phyloP scores from a whole-genome alignment of 2,113 vertebrate species.

The cattle (Bos taurus) region DNA sequence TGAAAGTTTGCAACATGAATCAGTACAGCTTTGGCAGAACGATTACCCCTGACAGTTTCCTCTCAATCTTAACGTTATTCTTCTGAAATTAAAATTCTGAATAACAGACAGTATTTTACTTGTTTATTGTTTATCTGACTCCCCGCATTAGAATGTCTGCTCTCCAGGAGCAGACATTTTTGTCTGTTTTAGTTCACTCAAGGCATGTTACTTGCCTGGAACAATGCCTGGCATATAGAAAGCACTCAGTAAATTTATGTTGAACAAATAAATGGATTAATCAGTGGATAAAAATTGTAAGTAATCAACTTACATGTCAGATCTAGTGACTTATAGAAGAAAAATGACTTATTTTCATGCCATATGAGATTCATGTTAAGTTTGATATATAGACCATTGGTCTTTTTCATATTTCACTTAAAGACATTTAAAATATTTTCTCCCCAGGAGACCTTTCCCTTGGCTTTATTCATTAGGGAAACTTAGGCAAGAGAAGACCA shows the following conservation, averaged over 20 bases:
- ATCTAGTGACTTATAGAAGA: background rate
- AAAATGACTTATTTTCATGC: background rate
- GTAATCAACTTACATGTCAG: background rate
- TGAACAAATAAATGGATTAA: background rate
- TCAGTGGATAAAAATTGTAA: background rate
- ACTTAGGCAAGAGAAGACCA: background rate
- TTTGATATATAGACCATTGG: background rate
- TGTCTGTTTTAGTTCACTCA: background rate
- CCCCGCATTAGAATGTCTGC: background rate
- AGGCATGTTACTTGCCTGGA: background rate
- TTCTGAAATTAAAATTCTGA: slow-evolving; percentile 55
- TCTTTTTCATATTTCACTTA: slow-evolving; percentile 21
- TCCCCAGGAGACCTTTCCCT: background rate
- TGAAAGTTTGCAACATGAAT: slow-evolving; percentile 56
- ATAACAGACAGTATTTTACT: slow-evolving; percentile 4
- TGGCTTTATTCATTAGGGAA: slow-evolving; percentile 27
- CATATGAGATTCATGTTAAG: background rate
- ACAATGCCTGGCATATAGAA: background rate
- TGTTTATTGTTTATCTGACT: slow-evolving; percentile 7
- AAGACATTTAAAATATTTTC: background rate
- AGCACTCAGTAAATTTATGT: background rate
- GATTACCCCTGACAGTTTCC: slow-evolving; percentile 52
- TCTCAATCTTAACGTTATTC: slow-evolving; percentile 43
- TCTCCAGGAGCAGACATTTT: background rate
- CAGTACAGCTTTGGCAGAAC: slow-evolving; percentile 53